Conservation (phyloP, 2,888 invertebrate species). For the Ectobius pallidus region DNA sequence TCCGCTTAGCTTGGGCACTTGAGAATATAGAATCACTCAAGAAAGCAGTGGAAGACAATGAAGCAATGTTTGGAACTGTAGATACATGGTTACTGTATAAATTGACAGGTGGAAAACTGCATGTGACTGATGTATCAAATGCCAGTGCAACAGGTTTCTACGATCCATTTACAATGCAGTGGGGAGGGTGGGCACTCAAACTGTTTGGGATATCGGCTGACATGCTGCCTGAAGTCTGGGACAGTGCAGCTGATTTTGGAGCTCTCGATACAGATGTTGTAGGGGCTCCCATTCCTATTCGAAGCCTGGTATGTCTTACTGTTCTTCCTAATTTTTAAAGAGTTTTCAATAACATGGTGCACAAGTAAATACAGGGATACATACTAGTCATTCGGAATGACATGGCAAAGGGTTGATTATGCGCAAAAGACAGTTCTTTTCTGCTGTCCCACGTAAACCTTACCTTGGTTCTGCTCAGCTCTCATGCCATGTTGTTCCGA, state of each 20-base stretch:
- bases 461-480: no score
- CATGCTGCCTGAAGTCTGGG: constrained; percentile 81
- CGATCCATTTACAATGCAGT: constrained; percentile 88
- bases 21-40: constrained; percentile 73
- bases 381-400: no score
- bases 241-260: constrained; percentile 79
- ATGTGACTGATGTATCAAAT: constrained; percentile 88
- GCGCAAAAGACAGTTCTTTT: no score
- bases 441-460: no score
- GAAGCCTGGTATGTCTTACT: constrained; percentile 68
- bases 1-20: constrained; percentile 80
- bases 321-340: no score
- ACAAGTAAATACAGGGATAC: no score
- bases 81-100: constrained; percentile 94
- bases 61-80: constrained; percentile 83
- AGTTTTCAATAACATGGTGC: no score
- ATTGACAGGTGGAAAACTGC: constrained; percentile 67
- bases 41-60: constrained; percentile 65
- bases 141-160: constrained; percentile 92
- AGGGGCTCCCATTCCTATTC: constrained; percentile 75
- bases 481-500: no score
- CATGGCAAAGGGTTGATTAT: no score
- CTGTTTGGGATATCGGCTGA: constrained; percentile 74
- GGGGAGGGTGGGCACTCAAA: constrained; percentile 76
- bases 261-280: constrained; percentile 68